phyloP scores from a whole-genome alignment of 2,888 invertebrate genomes.

The Copidosoma aretas region DNA sequence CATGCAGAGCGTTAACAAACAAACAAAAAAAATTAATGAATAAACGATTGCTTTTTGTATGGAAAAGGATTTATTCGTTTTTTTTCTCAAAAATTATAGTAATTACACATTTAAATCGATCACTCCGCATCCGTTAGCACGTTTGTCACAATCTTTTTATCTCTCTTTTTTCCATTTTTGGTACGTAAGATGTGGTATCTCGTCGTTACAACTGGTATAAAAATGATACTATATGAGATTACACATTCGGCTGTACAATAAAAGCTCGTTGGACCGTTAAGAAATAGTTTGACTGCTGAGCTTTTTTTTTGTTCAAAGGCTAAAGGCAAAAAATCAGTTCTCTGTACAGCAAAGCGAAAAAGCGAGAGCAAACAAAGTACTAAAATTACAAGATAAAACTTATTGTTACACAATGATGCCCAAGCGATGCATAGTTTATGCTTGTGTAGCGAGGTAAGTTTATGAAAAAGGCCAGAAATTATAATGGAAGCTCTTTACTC shows the following conservation, averaged over 20 bases:
- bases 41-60: conserved; percentile 34
- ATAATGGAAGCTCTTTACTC: conserved; percentile 31
- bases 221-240: conserved; percentile 36
- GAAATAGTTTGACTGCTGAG: conserved; percentile 24
- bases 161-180: conserved; percentile 34
- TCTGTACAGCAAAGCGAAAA: conserved; percentile 31
- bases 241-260: conserved; percentile 38
- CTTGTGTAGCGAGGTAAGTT: conserved; percentile 16
- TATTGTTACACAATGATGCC: not conserved
- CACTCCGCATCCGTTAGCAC: conserved; percentile 1
- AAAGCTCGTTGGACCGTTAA: conserved; percentile 32
- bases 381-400: conserved; percentile 23
- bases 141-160: not conserved
- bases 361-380: conserved; percentile 23
- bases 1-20: not conserved
- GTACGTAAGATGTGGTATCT: conserved; percentile 30
- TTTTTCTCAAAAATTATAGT: conserved; percentile 33
- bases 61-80: conserved; percentile 37
- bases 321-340: conserved; percentile 35
- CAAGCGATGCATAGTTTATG: conserved; percentile 29
- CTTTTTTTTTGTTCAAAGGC: conserved; percentile 22
- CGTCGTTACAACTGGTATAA: conserved; percentile 34
- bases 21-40: conserved; percentile 18
- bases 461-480: conserved; percentile 18
- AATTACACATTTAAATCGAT: conserved; percentile 34